A percentile compares a stretch with the other conserved stretches of the same genome.
phyloP scores from a whole-genome alignment of 2,113 vertebrate genomes.

The Mesembrinibis cayennensis region DNA sequence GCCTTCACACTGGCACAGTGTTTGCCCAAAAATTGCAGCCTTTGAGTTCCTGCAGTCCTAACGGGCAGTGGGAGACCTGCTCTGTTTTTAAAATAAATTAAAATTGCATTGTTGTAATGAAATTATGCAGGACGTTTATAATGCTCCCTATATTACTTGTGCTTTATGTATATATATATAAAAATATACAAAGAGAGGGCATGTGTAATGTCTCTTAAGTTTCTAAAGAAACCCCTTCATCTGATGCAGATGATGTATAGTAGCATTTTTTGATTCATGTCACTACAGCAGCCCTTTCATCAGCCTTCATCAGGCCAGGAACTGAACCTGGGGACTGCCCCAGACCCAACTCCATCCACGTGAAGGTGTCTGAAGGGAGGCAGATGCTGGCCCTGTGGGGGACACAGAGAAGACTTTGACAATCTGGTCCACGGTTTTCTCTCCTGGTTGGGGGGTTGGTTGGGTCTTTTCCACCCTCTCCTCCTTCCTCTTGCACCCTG shows the following conservation, averaged over 20 bases:
- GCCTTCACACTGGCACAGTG: background rate
- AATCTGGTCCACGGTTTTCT: background rate
- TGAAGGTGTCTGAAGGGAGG: background rate
- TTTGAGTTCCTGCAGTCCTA: background rate
- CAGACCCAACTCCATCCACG: rapidly evolving
- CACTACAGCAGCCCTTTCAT: background rate
- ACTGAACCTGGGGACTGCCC: background rate
- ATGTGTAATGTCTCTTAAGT: background rate
- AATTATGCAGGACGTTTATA: background rate
- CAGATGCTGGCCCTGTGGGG: background rate
- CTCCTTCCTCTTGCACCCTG: background rate
- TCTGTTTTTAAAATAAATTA: background rate
- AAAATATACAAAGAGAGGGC: background rate
- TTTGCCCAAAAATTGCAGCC: background rate
- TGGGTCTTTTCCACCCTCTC: background rate
- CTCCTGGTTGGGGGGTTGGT: rapidly evolving
- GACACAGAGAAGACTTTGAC: background rate
- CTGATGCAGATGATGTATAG: background rate
- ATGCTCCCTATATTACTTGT: background rate
- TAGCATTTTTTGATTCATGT: background rate
- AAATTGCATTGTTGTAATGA: background rate
- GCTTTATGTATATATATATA: background rate
- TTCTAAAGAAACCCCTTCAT: background rate
- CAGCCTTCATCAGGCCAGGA: background rate
- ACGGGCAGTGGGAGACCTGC: background rate